Percentiles rank a stretch among this genome's conserved stretches.
phyloP scores from a whole-genome alignment of 2,797 vertebrate species.

The Lagocephalus sceleratus region DNA sequence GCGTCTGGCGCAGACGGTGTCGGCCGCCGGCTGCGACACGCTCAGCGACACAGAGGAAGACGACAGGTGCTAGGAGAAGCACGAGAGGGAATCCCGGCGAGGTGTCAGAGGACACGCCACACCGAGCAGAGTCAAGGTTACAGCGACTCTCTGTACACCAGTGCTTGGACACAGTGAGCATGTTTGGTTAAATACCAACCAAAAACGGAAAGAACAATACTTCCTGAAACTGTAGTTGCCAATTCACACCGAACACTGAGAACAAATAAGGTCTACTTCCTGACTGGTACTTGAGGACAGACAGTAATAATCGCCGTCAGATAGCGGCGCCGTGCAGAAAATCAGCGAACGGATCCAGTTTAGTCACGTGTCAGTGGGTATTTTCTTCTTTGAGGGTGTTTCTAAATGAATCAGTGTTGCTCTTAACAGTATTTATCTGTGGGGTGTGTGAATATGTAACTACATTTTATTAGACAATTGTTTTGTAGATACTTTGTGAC shows the following conservation, averaged over 20 bases:
- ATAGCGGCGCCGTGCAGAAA: constrained; percentile 38
- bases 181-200: constrained; percentile 48
- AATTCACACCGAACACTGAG: constrained; percentile 66
- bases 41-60: constrained; percentile 97
- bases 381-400: constrained; percentile 67
- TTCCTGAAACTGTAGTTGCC: constrained; percentile 67
- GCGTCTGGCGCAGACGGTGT: constrained; percentile 85
- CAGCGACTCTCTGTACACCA: constrained; percentile 47
- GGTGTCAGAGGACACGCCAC: constrained; percentile 29
- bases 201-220: constrained; percentile 42
- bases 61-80: constrained; percentile 85
- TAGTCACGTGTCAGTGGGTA: constrained; percentile 58
- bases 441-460: constrained; percentile 75
- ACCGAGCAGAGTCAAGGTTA: constrained; percentile 28
- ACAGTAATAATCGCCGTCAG: constrained; percentile 53
- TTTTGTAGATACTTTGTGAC: constrained; percentile 74
- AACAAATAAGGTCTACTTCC: constrained; percentile 64
- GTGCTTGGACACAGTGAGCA: constrained; percentile 31
- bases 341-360: constrained; percentile 45
- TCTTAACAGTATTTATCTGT: constrained; percentile 67
- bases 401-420: constrained; percentile 65
- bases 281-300: constrained; percentile 66
- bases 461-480: constrained; percentile 68
- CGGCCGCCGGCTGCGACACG: constrained; percentile 83
- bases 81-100: constrained; percentile 22